phyloP scores from a whole-genome alignment of 2,113 vertebrate species.

The Sitta europaea region DNA sequence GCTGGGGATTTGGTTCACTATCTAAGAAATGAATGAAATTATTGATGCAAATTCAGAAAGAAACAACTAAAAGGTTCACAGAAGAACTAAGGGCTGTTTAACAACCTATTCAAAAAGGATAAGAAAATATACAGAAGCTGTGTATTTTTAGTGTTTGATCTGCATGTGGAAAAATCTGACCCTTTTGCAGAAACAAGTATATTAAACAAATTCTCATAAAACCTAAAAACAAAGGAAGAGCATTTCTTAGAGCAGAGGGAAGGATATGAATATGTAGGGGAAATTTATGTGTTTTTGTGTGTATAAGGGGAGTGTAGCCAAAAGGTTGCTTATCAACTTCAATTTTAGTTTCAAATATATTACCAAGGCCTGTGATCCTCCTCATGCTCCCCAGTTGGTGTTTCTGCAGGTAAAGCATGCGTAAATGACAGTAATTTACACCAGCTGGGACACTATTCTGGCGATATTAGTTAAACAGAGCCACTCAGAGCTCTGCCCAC shows the following conservation, averaged over 20 bases:
- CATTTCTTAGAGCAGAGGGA: background rate
- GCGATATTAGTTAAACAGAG: background rate
- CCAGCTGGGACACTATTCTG: background rate
- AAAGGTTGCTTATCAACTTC: background rate
- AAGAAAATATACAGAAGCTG: too few relatives aligned
- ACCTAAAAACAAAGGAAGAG: background rate
- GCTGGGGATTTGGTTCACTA: background rate
- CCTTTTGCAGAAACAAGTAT: background rate
- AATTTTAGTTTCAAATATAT: background rate
- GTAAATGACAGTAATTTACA: background rate
- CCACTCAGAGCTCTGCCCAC: background rate
- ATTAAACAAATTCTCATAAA: background rate
- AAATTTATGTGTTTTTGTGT: too few relatives aligned
- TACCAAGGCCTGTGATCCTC: background rate
- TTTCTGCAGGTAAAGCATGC: background rate
- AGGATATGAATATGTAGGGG: background rate
- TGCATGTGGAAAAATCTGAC: background rate
- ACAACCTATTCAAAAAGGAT: fast-evolving
- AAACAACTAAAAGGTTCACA: background rate
- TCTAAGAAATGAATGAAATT: background rate
- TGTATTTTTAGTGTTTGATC: background rate
- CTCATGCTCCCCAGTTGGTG: background rate
- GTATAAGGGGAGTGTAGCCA: fast-evolving
- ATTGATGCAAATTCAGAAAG: background rate
- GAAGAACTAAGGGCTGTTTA: background rate